phyloP scores from a whole-genome alignment of 2,888 invertebrate species.

The Archips crataeganus region DNA sequence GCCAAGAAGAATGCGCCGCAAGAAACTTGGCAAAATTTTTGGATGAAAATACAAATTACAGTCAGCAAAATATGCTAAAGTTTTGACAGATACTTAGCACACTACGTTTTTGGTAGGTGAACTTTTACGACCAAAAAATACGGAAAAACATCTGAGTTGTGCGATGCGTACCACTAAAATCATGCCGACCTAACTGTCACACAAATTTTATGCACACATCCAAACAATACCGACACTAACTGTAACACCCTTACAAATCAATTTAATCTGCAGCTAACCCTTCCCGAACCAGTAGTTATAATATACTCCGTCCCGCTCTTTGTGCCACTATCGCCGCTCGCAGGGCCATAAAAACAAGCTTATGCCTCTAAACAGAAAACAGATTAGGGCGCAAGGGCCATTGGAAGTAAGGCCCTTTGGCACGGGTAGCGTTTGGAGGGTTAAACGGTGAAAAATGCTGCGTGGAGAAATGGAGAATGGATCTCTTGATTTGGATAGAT shows the following conservation, averaged over 20 bases:
- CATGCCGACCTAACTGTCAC: background rate
- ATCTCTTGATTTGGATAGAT: background rate
- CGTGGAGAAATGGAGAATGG: background rate
- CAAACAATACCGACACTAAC: slow-evolving; percentile 7
- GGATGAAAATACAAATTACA: no score
- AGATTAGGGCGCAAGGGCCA: slow-evolving; percentile 33
- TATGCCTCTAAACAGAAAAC: slow-evolving; percentile 68
- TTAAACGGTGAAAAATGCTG: background rate
- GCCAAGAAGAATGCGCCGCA: no score
- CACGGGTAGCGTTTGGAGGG: background rate
- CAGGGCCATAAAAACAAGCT: slow-evolving; percentile 85
- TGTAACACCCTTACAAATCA: slow-evolving; percentile 59
- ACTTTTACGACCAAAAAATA: no score
- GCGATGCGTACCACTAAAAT: background rate
- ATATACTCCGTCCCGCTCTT: slow-evolving; percentile 53
- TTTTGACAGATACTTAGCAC: no score
- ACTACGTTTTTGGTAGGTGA: no score
- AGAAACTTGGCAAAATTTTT: no score
- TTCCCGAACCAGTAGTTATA: slow-evolving; percentile 11
- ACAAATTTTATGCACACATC: background rate
- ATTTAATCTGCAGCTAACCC: slow-evolving; percentile 53
- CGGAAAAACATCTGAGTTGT: no score
- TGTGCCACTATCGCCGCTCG: slow-evolving; percentile 70
- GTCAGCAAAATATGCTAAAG: no score
- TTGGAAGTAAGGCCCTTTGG: slow-evolving; percentile 17